These are phyloP conservation scores for Sitta carolinensis DNA, from an alignment of 2,797 vertebrate species.

Conservation along the genomic window DNA sequence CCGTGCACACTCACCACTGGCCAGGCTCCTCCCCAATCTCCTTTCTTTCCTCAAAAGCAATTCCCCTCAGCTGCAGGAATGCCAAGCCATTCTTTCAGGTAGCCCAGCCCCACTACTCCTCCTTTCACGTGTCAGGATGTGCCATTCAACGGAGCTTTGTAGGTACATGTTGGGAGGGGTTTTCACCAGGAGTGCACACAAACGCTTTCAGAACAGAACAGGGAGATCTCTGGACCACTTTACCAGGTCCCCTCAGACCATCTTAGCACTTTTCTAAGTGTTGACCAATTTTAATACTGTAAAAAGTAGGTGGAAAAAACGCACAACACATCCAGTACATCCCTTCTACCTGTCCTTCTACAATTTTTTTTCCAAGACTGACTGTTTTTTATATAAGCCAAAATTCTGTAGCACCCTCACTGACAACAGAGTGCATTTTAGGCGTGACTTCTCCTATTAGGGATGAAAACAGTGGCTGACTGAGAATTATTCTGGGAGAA, in stretches of 20 bases:
- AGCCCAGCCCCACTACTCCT: constrained; percentile 49
- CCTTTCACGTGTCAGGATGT: constrained; percentile 80
- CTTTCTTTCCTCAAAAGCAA: constrained; percentile 76
- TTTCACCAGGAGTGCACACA: neutral
- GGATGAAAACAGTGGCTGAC: neutral
- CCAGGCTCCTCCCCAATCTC: constrained; percentile 24
- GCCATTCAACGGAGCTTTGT: constrained; percentile 77
- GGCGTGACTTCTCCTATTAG: neutral
- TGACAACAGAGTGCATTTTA: neutral
- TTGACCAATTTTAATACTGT: neutral
- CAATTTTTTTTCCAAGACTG: neutral
- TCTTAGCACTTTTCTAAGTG: neutral
- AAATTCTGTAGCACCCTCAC: neutral
- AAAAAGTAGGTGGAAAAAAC: neutral
- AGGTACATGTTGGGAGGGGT: constrained; percentile 69
- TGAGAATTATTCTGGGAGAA: neutral
- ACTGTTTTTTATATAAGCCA: neutral
- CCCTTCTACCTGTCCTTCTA: neutral
- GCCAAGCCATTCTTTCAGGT: constrained; percentile 78
- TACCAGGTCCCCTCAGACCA: neutral
- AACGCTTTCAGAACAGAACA: neutral
- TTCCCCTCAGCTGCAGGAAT: constrained; percentile 73
- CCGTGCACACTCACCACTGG: neutral
- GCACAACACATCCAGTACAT: accelerated
- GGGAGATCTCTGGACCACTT: neutral